Evolutionary conservation across 2,888 invertebrate genomes (phyloP), one percentile per base, ranked within the genome.

Genomic region (Myopa tessellatipennis): DNA sequence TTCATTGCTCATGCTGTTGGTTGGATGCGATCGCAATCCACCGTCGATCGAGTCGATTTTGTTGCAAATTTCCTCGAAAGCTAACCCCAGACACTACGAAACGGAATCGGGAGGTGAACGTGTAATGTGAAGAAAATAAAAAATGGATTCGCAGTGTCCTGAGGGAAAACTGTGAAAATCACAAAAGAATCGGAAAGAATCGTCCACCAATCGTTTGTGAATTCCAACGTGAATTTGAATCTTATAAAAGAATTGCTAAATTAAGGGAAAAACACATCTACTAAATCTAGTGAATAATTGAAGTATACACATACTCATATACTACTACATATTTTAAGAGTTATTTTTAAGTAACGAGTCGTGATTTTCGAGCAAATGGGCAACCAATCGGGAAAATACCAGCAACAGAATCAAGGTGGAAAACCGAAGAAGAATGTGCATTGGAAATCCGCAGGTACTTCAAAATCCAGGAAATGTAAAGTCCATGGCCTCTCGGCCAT

Each of bases 371-470:
- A 26, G 26, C 70, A 84, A 74, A 93, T 93, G 93, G 93, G 93
- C 88, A 93, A 93, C 90, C 90, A 92, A 87, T 90, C 91, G 88
- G 91, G 91, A 85, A 93, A 92, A 89, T 91, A 90, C 81, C 90
- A 91, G 90, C 82, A 82, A 65, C 84, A 87, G 77, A 78, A 83
- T 67, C 90, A 90, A 87, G 90, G 90, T 88, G 89, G 89, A 84
- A 90, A 92, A 89, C 92, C 92, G 87, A 93, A 92, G 87, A 94
- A 94, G 90, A 94, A 93, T 91, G 93, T 95, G 85, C 95, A 94
- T 90, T 95, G 95, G 95, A 95, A 94, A 90, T 93, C 94, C 84
- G 94, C 95, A 94, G 95, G 95, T 95, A 93, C 26, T 52, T 52
- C 45, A 45, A 45, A 45, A 8, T 10, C 10, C 6, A 45, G 45